Percentiles rank a stretch among this genome's conserved stretches.
Evolutionary conservation across 2,888 invertebrate genomes (phyloP).

Genomic region (Tiliacea aurago): DNA sequence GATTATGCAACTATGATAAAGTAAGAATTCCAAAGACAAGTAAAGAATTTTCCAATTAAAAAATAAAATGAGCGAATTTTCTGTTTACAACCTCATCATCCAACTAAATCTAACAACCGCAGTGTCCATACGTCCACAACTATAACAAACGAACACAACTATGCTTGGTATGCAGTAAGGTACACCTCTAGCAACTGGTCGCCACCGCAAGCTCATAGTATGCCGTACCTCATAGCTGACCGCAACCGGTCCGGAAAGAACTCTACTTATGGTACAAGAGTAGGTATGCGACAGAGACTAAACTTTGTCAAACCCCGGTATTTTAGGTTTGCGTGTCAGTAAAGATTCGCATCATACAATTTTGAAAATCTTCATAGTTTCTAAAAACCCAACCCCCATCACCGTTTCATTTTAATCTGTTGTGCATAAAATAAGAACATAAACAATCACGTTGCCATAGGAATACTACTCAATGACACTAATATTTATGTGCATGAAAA

Average conservation of each 20-base stretch:
- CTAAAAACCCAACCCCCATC: neutral
- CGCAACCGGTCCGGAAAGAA: conserved; percentile 51
- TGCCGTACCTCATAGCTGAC: conserved; percentile 44
- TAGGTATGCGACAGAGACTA: conserved; percentile 29
- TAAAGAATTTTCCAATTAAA: neutral
- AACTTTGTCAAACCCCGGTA: neutral
- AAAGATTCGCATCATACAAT: neutral
- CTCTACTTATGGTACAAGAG: conserved; percentile 17
- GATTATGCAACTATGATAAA: neutral
- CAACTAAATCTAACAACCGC: conserved; percentile 40
- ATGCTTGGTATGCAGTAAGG: conserved; percentile 62
- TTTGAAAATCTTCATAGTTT: neutral
- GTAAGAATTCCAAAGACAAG: neutral
- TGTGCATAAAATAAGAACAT: neutral
- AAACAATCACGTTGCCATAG: neutral
- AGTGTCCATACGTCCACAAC: conserved; percentile 20
- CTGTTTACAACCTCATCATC: conserved; percentile 8
- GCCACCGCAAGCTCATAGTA: conserved; percentile 61
- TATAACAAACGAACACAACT: conserved; percentile 51
- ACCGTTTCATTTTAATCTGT: neutral
- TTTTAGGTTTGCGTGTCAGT: neutral
- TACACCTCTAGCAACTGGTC: conserved; percentile 63
- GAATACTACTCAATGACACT: neutral
- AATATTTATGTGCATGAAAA: neutral
- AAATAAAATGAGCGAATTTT: neutral